phyloP scores from a whole-genome alignment of 1,140 invertebrate genomes.

The Melipona quadrifasciata region DNA sequence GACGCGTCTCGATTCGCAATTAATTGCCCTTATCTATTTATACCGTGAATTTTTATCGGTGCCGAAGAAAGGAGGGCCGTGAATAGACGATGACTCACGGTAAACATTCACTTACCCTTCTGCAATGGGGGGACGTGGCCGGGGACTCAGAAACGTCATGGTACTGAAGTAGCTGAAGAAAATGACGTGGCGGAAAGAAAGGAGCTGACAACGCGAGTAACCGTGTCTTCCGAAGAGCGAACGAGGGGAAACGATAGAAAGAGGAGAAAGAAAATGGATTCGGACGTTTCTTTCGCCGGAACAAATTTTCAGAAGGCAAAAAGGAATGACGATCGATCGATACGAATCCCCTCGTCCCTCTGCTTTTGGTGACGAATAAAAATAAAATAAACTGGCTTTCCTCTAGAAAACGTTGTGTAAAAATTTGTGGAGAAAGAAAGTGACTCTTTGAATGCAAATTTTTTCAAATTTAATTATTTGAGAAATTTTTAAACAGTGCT shows the following conservation, averaged over 20 bases:
- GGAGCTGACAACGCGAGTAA: not conserved
- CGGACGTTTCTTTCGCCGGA: slow-evolving; percentile 5
- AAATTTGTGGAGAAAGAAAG: not conserved
- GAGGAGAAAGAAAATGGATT: slow-evolving; percentile 25
- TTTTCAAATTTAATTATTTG: no score
- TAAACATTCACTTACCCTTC: slow-evolving; percentile 41
- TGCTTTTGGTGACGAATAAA: not conserved
- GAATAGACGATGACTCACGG: slow-evolving; percentile 58
- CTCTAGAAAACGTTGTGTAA: not conserved
- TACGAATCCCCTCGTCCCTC: not conserved
- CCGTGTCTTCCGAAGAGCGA: not conserved
- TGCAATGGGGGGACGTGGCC: slow-evolving; percentile 33
- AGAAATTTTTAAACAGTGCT: no score
- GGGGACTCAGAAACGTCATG: slow-evolving; percentile 32
- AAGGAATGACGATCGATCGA: not conserved
- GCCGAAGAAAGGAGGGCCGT: slow-evolving; percentile 30
- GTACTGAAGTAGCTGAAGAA: slow-evolving; percentile 24
- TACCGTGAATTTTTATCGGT: slow-evolving; percentile 40
- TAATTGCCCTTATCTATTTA: slow-evolving; percentile 53
- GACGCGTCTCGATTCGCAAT: slow-evolving; percentile 16
- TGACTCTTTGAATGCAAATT: not conserved
- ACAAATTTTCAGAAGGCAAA: not conserved
- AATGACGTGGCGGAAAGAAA: slow-evolving; percentile 51
- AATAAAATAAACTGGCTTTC: not conserved
- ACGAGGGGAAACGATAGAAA: not conserved